These are phyloP conservation scores for Epirrhoe alternata DNA, from an alignment of 2,888 invertebrate species.

Conservation along the genomic window DNA sequence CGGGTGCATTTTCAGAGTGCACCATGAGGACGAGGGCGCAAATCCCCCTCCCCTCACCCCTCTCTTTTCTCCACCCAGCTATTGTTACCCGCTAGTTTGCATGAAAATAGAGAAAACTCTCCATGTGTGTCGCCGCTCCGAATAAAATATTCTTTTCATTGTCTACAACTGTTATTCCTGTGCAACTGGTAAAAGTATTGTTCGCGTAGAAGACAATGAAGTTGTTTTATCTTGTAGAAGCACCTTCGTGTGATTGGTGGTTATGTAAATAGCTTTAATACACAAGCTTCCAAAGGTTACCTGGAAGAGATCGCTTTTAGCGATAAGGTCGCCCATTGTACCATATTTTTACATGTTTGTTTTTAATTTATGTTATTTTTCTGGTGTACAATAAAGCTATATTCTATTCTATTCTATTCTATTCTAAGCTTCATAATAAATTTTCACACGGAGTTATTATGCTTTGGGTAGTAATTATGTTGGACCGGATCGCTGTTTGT, in stretches of 20 bases:
- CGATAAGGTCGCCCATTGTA: too few relatives aligned
- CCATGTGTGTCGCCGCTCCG: slow-evolving; percentile 75
- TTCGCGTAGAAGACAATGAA: slow-evolving; percentile 67
- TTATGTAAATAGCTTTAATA: slow-evolving; percentile 50
- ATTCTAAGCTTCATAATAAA: slow-evolving; percentile 31
- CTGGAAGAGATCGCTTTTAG: too few relatives aligned
- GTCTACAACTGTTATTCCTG: slow-evolving; percentile 69
- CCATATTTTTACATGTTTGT: too few relatives aligned
- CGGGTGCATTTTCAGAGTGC: slow-evolving; percentile 67
- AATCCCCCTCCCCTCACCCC: slow-evolving; percentile 46
- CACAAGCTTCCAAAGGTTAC: too few relatives aligned
- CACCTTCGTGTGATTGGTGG: slow-evolving; percentile 50
- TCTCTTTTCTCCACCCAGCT: slow-evolving; percentile 56
- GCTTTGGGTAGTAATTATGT: slow-evolving; percentile 27
- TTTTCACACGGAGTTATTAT: slow-evolving; percentile 37
- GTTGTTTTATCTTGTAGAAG: slow-evolving; percentile 55
- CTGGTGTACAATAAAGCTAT: too few relatives aligned
- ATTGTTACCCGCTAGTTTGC: slow-evolving; percentile 78
- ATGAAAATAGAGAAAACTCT: slow-evolving; percentile 79
- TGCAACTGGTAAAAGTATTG: slow-evolving; percentile 74
- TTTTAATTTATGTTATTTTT: too few relatives aligned
- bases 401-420: too few relatives aligned
- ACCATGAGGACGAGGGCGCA: slow-evolving; percentile 64
- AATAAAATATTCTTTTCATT: slow-evolving; percentile 80
- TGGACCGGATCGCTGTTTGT: slow-evolving; percentile 29